Evolutionary conservation across 2,797 vertebrate genomes (phyloP).

Genomic region (Cryptoblepharus egeriae): DNA sequence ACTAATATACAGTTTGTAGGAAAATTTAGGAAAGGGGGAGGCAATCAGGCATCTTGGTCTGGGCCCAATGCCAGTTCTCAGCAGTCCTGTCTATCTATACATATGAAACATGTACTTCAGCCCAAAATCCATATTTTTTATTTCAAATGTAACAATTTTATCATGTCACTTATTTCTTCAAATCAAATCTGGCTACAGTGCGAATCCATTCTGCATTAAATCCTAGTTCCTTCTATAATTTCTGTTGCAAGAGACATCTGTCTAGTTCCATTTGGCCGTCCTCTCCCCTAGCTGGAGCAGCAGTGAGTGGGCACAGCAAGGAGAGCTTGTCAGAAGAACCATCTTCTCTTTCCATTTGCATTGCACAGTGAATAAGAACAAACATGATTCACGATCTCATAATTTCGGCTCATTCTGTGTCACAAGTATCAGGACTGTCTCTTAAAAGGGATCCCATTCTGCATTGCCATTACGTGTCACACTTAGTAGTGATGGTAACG

Average conservation of each 20-base stretch:
- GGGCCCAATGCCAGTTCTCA: no score
- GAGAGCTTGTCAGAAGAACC: not conserved
- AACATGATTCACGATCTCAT: not conserved
- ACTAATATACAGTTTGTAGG: no score
- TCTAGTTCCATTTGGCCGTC: no score
- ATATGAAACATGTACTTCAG: not conserved
- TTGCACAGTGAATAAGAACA: not conserved
- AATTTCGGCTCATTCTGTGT: slow-evolving; percentile 1
- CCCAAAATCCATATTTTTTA: not conserved
- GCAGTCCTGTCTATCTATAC: no score
- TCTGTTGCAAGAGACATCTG: not conserved
- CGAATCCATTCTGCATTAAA: not conserved
- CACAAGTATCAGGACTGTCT: not conserved
- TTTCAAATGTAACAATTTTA: not conserved
- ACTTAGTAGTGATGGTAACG: not conserved
- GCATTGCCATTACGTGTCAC: not conserved
- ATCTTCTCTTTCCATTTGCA: not conserved
- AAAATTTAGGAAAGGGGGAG: no score
- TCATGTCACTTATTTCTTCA: not conserved
- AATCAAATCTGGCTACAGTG: not conserved
- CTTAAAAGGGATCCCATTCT: not conserved
- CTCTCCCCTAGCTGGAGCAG: not conserved
- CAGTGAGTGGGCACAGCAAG: not conserved
- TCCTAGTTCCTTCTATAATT: not conserved
- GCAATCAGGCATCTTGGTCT: no score